Evolutionary conservation across 2,113 vertebrate genomes (phyloP), one percentile per base, ranked within the genome.

Genomic region (Mirounga angustirostris): DNA sequence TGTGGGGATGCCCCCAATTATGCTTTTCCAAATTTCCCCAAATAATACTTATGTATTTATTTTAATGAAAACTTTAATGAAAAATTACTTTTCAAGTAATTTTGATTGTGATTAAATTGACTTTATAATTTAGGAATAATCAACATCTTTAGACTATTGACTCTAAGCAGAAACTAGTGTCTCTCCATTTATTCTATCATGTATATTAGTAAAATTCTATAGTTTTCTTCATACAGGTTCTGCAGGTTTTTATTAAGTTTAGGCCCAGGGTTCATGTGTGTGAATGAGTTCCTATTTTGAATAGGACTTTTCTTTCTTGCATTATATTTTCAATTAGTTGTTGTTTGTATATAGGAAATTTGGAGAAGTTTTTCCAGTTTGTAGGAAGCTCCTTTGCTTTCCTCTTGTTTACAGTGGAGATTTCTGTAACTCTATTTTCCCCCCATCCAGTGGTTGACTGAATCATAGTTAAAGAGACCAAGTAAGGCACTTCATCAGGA

Each of bases 61-160:
- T 74, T 89, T 89, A 89, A 83, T 83, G 13, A 15, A 95, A 65
- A 94, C 24, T 74, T 95, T 59, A 58, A 63, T 13, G 61, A 63
- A 63, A 28, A 36, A 79, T 87, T 28, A 54, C 50, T 63, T 89
- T 40, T 76, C 79, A 83, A 63, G 43, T 93, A 56, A 63, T 93
- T 89, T 73, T 61, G 4, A 76, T 46, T 46, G 28, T 24, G 19
- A 76, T 59, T 76, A 19, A 28, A 61, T 43, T 89, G 56, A 61
- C 56, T 89, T 58, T 74, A 59, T 76, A 89, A 33, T 58, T 89
- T 61, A 59, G 40, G 54, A 43, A 50, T 61, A 33, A 76, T 76
- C 54, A 73, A 28, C 65, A 73, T 73, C n/a, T 58, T 88, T 58
- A 30, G 85, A 88, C 43, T 73, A 40, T 40, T 71, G n/a, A 87